Evolutionary conservation across 2,797 vertebrate species (phyloP).

Genomic region (Takifugu rubripes): DNA sequence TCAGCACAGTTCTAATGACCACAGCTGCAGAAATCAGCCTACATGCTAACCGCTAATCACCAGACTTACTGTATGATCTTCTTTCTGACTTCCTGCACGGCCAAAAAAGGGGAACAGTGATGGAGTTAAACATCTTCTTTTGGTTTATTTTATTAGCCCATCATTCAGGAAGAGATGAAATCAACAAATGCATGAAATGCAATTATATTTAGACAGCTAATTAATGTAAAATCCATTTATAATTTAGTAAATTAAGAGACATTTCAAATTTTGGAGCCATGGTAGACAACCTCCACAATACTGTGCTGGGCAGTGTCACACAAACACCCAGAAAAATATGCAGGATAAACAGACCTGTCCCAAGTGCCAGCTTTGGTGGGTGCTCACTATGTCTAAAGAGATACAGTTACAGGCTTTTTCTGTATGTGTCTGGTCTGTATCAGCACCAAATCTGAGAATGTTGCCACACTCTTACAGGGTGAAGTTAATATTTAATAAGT

Average conservation of each 20-base stretch:
- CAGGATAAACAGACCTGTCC: no score
- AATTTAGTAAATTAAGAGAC: conserved; percentile 1
- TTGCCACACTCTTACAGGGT: no score
- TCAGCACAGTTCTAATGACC: conserved; percentile 72
- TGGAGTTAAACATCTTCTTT: conserved; percentile 24
- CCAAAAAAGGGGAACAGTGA: conserved; percentile 20
- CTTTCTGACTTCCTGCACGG: conserved; percentile 37
- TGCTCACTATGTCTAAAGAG: no score
- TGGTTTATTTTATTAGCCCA: conserved; percentile 32
- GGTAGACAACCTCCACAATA: neutral
- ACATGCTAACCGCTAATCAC: conserved; percentile 59
- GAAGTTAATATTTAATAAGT: no score
- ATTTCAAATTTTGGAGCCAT: conserved; percentile 1
- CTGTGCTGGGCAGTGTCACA: no score
- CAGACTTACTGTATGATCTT: conserved; percentile 43
- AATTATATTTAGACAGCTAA: conserved; percentile 22
- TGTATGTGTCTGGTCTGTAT: no score
- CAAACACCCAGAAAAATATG: no score
- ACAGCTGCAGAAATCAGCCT: conserved; percentile 60
- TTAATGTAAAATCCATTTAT: conserved; percentile 5
- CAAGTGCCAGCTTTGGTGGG: no score
- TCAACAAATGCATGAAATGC: conserved; percentile 33
- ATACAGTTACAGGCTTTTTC: no score
- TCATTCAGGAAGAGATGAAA: conserved; percentile 28
- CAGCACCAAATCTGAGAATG: no score